Conservation (phyloP, 2,113 vertebrate genomes). For the Odobenus rosmarus region DNA sequence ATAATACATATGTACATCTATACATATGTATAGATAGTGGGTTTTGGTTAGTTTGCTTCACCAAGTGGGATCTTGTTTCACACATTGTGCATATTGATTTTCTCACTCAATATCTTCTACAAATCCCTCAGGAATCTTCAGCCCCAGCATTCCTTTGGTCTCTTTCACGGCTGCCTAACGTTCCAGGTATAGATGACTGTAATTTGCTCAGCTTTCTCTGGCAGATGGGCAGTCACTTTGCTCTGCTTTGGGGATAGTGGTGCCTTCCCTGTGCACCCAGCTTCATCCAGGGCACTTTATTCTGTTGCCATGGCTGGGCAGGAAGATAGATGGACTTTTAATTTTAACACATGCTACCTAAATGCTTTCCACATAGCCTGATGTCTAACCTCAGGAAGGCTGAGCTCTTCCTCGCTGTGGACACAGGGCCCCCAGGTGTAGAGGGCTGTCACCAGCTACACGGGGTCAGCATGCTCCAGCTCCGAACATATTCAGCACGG, state of each 20-base stretch:
- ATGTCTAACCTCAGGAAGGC: not conserved
- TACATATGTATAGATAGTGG: not conserved
- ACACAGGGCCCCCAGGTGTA: too few relatives aligned
- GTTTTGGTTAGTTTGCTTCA: not conserved
- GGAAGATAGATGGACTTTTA: not conserved
- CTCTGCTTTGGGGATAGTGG: too few relatives aligned
- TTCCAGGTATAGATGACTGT: fast-evolving
- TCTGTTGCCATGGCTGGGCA: not conserved
- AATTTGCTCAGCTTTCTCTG: not conserved
- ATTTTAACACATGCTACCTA: not conserved
- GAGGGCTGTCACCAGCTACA: not conserved
- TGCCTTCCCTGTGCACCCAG: not conserved
- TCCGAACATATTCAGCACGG: not conserved
- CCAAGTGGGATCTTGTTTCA: not conserved
- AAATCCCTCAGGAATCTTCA: not conserved
- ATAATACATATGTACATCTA: too few relatives aligned
- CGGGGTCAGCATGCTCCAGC: not conserved
- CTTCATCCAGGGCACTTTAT: not conserved
- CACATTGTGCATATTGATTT: not conserved
- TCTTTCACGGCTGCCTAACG: not conserved
- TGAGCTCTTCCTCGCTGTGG: not conserved
- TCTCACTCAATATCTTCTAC: not conserved
- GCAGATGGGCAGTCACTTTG: not conserved
- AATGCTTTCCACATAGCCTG: not conserved
- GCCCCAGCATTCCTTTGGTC: not conserved